A percentile compares a stretch with the other conserved stretches of the same genome.
Evolutionary conservation across 2,797 vertebrate genomes (phyloP).

Genomic region (Gallirallus australis): DNA sequence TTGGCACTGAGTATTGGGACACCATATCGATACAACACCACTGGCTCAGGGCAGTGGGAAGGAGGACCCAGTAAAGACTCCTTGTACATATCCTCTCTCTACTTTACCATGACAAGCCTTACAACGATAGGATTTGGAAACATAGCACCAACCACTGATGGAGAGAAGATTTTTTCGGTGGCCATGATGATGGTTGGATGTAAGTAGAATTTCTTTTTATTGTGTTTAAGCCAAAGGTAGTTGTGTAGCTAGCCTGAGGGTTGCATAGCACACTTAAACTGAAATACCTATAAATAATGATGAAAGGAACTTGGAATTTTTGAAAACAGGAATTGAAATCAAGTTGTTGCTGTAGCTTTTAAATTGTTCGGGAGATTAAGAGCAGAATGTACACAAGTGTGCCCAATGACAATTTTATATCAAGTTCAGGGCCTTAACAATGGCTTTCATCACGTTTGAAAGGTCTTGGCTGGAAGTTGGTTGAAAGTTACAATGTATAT

Average conservation of each 20-base stretch:
- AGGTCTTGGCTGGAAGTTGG: neutral
- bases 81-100: conserved; percentile 95
- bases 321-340: neutral
- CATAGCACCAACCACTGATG: conserved; percentile 94
- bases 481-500: neutral
- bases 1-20: conserved; percentile 91
- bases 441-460: neutral
- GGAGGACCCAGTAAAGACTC: conserved; percentile 95
- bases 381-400: neutral
- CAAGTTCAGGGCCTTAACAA: neutral
- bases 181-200: conserved; percentile 99
- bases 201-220: conserved; percentile 79
- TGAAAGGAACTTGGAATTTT: neutral
- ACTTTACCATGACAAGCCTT: conserved; percentile 99
- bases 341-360: neutral
- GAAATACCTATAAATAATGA: neutral
- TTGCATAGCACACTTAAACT: neutral
- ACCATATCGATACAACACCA: conserved; percentile 92
- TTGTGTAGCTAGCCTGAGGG: rapidly evolving
- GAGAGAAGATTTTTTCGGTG: conserved; percentile 97
- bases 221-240: neutral
- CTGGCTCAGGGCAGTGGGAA: conserved; percentile 92
- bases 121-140: conserved; percentile 98
- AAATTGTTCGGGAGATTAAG: neutral
- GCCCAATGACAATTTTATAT: neutral